These are phyloP conservation scores for Eubasilissa regina DNA, from an alignment of 1,140 invertebrate genomes.

Conservation along the genomic window DNA sequence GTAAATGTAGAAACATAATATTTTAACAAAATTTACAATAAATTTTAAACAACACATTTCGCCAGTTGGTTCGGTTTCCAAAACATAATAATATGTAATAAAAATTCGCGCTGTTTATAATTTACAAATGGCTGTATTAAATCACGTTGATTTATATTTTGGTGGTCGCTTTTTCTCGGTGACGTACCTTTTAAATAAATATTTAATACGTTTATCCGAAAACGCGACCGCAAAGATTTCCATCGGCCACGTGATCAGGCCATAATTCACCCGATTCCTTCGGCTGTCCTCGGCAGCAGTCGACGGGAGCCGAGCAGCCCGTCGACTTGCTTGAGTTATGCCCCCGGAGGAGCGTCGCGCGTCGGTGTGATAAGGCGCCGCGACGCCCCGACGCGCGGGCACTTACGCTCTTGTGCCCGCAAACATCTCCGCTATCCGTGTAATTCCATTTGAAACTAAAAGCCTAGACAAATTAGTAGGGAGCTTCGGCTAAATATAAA, in stretches of 20 bases:
- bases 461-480: constrained; percentile 51
- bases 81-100: neutral
- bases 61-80: too few relatives aligned
- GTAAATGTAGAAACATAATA: too few relatives aligned
- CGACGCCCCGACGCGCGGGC: constrained; percentile 1
- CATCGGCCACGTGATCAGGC: constrained; percentile 13
- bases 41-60: too few relatives aligned
- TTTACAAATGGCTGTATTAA: constrained; percentile 28
- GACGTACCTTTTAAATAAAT: constrained; percentile 25
- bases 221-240: constrained; percentile 17
- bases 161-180: neutral
- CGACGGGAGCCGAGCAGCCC: constrained; percentile 44
- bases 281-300: constrained; percentile 31
- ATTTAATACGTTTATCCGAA: constrained; percentile 40
- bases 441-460: constrained; percentile 53
- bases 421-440: neutral
- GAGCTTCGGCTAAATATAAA: constrained; percentile 46
- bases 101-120: neutral
- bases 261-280: constrained; percentile 40
- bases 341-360: neutral
- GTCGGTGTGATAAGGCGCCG: constrained; percentile 9
- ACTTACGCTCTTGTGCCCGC: neutral
- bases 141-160: constrained; percentile 13
- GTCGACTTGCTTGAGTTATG: constrained; percentile 51
- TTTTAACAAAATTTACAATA: too few relatives aligned